Conservation (phyloP, 2,888 invertebrate species). For the Drosophila monieri region DNA sequence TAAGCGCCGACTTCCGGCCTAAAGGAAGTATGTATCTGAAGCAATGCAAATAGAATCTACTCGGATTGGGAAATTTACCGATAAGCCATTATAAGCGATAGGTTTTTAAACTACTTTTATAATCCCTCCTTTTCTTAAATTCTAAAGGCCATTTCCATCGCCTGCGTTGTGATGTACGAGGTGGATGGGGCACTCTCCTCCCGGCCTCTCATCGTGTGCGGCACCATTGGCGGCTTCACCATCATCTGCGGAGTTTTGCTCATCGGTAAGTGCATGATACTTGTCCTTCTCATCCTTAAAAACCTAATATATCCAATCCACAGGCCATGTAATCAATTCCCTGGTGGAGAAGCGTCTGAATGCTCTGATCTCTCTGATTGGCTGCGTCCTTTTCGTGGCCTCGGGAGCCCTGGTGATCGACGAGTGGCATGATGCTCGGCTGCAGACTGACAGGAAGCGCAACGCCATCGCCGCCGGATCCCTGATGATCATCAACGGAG, state of each 20-base stretch:
- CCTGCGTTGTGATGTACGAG: conserved; percentile 80
- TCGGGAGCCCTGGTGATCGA: conserved; percentile 82
- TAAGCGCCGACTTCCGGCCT: background rate
- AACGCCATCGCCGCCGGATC: conserved; percentile 81
- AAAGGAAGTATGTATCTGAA: background rate
- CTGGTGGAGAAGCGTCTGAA: conserved; percentile 82
- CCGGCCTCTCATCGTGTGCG: conserved; percentile 76
- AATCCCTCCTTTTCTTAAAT: background rate
- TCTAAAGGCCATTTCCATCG: conserved; percentile 78
- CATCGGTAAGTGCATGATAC: conserved; percentile 64
- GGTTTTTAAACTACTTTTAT: background rate
- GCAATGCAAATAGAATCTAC: background rate
- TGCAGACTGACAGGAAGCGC: conserved; percentile 77
- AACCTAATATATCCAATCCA: background rate
- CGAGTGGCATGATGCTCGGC: conserved; percentile 77
- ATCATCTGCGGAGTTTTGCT: conserved; percentile 80
- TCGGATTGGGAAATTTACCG: background rate
- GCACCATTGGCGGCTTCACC: conserved; percentile 81
- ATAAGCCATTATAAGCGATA: too few relatives aligned
- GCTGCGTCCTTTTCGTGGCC: conserved; percentile 80
- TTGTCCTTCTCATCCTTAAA: background rate
- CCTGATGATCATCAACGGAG: conserved; percentile 82
- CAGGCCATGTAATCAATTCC: conserved; percentile 80
- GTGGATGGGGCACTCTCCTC: conserved; percentile 60
- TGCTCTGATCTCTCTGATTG: conserved; percentile 79